Evolutionary conservation across 2,888 invertebrate genomes (phyloP), one percentile per base, ranked within the genome.

Genomic region (Apamea monoglypha): DNA sequence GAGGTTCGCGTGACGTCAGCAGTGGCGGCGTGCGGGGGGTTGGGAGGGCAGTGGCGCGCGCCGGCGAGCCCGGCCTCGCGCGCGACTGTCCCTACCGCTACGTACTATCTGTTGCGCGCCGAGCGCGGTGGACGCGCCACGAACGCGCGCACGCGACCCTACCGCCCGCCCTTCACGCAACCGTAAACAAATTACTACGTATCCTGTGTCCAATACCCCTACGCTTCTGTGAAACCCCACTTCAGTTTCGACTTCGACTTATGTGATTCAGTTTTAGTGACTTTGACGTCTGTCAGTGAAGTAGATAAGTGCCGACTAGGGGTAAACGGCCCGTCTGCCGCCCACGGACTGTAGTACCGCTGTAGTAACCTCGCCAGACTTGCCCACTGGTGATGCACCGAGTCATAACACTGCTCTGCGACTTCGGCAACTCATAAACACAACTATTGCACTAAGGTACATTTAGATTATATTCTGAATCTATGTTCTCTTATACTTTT

Each of bases 1-100:
- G 95, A 94, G 95, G 95, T 94, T 94, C 93, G 92, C 78, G 95
- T 96, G 96, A 96, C 96, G 96, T 96, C 96, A 96, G 92, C 92
- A 92, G 87, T 91, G 91, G 69, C 32, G 75, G 83, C 44, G 68
- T 76, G 88, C 81, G 88, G 84, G 88, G 83, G 87, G 89, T 32
- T 89, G 86, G 87, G 86, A 91, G 87, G 91, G 86, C 91, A 91
- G 92, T 91, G 93, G 93, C 94, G 94, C 94, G 94, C 93, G 94
- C 93, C 93, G 93, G 92, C 88, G 69, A 74, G 70, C 85, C 80
- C 77, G 83, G 84, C 84, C 91, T 91, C 89, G 89, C 90, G 90
- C 88, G 89, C 91, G 71, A 87, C 88, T 92, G 91, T 93, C 93
- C 93, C 92, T 93, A 85, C 85, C 92, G 93, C 91, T 93, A 92